Percentiles rank a stretch among this genome's conserved stretches.
phyloP scores from a whole-genome alignment of 2,888 invertebrate species.

The Gnatocerus cornutus region DNA sequence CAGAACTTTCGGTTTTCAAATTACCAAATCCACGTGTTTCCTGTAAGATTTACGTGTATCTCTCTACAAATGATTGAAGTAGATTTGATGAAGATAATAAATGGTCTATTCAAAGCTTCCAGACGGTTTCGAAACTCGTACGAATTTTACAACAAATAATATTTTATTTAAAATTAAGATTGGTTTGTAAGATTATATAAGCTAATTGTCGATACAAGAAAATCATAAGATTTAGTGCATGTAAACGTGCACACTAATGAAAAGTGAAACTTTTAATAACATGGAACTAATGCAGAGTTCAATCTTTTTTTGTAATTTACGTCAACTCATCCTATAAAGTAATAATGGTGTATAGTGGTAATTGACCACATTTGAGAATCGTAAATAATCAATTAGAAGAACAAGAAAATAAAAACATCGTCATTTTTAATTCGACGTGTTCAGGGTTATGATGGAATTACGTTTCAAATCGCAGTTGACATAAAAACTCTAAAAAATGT shows the following conservation, averaged over 20 bases:
- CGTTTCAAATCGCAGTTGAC: neutral
- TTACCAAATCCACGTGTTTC: too few species aligned
- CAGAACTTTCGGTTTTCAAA: too few species aligned
- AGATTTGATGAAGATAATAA: too few species aligned
- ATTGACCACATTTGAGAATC: neutral
- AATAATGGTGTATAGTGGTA: neutral
- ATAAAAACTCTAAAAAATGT: neutral
- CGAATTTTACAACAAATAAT: neutral
- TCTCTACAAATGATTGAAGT: too few species aligned
- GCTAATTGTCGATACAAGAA: constrained; percentile 12
- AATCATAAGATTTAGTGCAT: constrained; percentile 32
- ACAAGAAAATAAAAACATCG: neutral
- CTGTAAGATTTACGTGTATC: too few species aligned
- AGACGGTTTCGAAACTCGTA: too few species aligned
- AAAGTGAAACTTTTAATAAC: constrained; percentile 38
- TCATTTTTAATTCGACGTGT: neutral
- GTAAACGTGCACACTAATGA: constrained; percentile 8
- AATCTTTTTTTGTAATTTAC: too few species aligned
- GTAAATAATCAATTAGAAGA: neutral
- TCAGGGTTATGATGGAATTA: constrained; percentile 2
- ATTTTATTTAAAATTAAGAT: constrained; percentile 32
- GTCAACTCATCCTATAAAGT: too few species aligned
- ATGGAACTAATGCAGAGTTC: neutral
- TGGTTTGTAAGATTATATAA: constrained; percentile 26
- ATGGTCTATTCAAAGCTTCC: too few species aligned